A percentile compares a stretch with the other conserved stretches of the same genome.
phyloP scores from a whole-genome alignment of 2,113 vertebrate species.

The Eurystomus gularis region DNA sequence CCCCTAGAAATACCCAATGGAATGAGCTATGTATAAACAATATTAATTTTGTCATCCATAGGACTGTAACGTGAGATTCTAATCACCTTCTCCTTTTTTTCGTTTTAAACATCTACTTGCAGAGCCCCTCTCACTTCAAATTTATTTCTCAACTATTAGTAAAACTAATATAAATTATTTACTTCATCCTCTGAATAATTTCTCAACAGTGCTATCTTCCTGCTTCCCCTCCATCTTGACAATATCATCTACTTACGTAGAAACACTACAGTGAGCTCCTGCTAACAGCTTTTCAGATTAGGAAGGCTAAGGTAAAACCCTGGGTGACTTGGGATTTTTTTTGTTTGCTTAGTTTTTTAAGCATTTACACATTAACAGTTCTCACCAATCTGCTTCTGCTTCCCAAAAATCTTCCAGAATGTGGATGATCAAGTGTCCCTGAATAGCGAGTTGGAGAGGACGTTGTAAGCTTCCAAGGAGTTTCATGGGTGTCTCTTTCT shows the following conservation, averaged over 20 bases:
- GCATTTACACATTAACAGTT: background rate
- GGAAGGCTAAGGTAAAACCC: background rate
- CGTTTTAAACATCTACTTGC: background rate
- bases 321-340: background rate
- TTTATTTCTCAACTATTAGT: background rate
- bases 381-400: slow-evolving; percentile 84
- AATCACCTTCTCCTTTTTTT: background rate
- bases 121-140: background rate
- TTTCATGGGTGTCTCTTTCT: slow-evolving; percentile 74
- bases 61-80: background rate
- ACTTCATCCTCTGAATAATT: background rate
- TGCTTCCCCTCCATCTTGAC: background rate
- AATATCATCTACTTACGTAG: background rate
- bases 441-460: slow-evolving; percentile 75
- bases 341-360: background rate
- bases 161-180: background rate
- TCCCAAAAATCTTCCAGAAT: slow-evolving; percentile 75
- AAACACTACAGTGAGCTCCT: background rate
- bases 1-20: background rate
- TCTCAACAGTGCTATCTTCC: background rate
- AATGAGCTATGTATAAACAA: background rate
- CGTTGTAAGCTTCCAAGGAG: slow-evolving; percentile 80
- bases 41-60: background rate
- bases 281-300: background rate
- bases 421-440: slow-evolving; percentile 75